Evolutionary conservation across 2,888 invertebrate genomes (phyloP), one percentile per base, ranked within the genome.

Genomic region (Idaea aversata): DNA sequence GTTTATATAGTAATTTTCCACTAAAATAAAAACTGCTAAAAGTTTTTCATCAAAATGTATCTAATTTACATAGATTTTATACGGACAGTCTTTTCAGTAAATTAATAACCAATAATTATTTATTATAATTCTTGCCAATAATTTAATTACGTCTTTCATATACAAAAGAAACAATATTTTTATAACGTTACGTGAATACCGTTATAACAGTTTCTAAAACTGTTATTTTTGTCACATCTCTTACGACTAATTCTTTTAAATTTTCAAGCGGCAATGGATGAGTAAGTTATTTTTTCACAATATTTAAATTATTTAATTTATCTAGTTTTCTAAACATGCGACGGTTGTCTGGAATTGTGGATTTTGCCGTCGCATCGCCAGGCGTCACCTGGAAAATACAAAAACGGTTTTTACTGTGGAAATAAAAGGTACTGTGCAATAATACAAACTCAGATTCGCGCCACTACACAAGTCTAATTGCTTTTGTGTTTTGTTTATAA

Each of bases 321-420:
- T 64, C 67, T 63, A 64, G 63, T 70, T 65, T 72, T 74, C 74
- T 89, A 91, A 64, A 91, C 87, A 91, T 73, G 89, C 92, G 90
- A 92, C 91, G 87, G 91, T 88, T 34, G 89, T 80, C 68, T 91
- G 89, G 71, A 91, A 89, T 73, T 88, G 90, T 4, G 92, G 85
- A 68, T 87, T 87, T 74, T 88, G 89, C 86, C 92, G 91, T 70
- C 91, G 90, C 89, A 90, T 82, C 59, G 85, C 81, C 78, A 77
- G 84, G 73, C 91, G 92, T 93, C 92, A 92, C 88, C 92, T 92
- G 83, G 10, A 79, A 84, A 60, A 60, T 64, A 57, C 16, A 58
- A 62, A 35, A 25, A 25, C 25, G 25, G 25, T 25, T 25, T n/a
- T 25, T 25, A 25, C 25, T 25, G 25, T 25, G 25, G 25, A 25